These are phyloP conservation scores for Hesperia comma DNA, from an alignment of 2,888 invertebrate species.

Conservation along the genomic window DNA sequence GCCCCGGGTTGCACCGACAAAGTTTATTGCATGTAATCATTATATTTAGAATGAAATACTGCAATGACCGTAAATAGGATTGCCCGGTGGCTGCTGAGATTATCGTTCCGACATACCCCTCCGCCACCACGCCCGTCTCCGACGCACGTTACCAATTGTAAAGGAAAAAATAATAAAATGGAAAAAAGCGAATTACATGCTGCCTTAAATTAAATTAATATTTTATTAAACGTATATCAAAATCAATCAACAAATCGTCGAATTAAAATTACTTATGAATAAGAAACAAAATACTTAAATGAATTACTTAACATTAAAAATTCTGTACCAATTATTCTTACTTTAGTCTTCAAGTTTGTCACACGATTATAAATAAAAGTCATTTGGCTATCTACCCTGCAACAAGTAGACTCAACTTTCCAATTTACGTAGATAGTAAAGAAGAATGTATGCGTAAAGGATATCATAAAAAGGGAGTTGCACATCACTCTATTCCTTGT, in stretches of 20 bases:
- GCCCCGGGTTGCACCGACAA: slow-evolving; percentile 32
- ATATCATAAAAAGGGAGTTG: slow-evolving; percentile 61
- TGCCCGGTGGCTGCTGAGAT: slow-evolving; percentile 29
- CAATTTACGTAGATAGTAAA: slow-evolving; percentile 29
- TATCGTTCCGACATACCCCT: slow-evolving; percentile 29
- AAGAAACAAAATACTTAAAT: slow-evolving; percentile 39
- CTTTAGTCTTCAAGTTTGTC: slow-evolving; percentile 28
- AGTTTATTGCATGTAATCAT: slow-evolving; percentile 26
- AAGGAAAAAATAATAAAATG: slow-evolving; percentile 63
- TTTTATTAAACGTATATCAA: slow-evolving; percentile 20
- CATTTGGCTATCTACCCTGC: slow-evolving; percentile 41
- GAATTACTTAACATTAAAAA: slow-evolving; percentile 38
- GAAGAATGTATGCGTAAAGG: slow-evolving; percentile 50
- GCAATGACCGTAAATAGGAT: slow-evolving; percentile 12
- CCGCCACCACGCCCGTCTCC: slow-evolving; percentile 56
- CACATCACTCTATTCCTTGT: slow-evolving; percentile 63
- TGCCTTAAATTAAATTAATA: slow-evolving; percentile 61
- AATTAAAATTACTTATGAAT: slow-evolving; percentile 32
- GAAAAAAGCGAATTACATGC: slow-evolving; percentile 74
- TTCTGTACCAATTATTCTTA: slow-evolving; percentile 32
- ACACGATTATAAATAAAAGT: slow-evolving; percentile 35
- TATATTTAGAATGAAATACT: slow-evolving; percentile 14
- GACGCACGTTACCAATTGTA: slow-evolving; percentile 59
- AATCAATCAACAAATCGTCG: slow-evolving; percentile 28
- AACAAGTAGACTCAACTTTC: slow-evolving; percentile 39